phyloP scores from a whole-genome alignment of 2,888 invertebrate species.

The Unio delphinus region DNA sequence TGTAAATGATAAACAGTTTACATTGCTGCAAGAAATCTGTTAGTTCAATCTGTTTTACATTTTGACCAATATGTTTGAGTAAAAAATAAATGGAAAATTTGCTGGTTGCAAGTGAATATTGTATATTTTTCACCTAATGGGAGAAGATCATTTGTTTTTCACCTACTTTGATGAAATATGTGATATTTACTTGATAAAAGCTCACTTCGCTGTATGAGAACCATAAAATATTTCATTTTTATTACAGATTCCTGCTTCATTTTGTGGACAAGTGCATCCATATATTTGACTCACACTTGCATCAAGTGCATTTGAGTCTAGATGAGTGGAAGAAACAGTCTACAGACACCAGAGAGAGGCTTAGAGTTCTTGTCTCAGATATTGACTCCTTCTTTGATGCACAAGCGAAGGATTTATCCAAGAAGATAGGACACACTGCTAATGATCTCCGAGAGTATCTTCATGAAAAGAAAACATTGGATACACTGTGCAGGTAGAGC shows the following conservation, averaged over 20 bases:
- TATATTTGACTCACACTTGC: conserved; percentile 20
- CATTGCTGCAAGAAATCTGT: too few species aligned
- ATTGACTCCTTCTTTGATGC: conserved; percentile 36
- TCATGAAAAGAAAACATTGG: conserved; percentile 12
- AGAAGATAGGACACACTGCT: conserved; percentile 21
- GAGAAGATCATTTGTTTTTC: too few species aligned
- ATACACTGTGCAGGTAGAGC: conserved; percentile 23
- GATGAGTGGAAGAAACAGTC: conserved; percentile 14
- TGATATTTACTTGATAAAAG: too few species aligned
- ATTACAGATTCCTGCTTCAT: conserved; percentile 17
- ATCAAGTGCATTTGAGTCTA: conserved; percentile 10
- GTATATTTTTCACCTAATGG: too few species aligned
- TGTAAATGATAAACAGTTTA: too few species aligned
- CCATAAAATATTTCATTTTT: too few species aligned
- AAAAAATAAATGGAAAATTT: too few species aligned
- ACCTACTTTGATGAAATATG: too few species aligned
- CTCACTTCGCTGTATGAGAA: too few species aligned
- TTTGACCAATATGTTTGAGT: too few species aligned
- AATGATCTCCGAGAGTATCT: conserved; percentile 21
- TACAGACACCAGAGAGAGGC: conserved; percentile 9
- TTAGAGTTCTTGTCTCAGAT: conserved; percentile 15
- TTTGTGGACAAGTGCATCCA: conserved; percentile 17
- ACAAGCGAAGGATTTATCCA: conserved; percentile 19
- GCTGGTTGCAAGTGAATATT: too few species aligned
- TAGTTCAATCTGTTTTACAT: too few species aligned